A percentile compares a stretch with the other conserved stretches of the same genome.
These are phyloP conservation scores for Didymodactylos carnosus DNA, from an alignment of 2,888 invertebrate genomes.

Conservation along the genomic window DNA sequence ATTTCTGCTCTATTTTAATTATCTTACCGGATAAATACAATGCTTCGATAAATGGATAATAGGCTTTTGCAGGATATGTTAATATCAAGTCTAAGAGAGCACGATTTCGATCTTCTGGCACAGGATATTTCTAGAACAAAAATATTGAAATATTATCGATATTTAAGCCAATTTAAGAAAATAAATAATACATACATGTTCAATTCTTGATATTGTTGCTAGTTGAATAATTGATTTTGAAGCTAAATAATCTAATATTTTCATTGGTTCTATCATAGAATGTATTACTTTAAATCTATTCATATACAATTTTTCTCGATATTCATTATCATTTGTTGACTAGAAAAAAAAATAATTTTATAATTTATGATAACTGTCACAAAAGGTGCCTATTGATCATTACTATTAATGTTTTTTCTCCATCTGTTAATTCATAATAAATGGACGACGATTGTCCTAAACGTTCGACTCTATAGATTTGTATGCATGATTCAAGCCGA, in stretches of 20 bases:
- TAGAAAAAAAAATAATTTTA: no score
- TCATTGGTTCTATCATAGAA: neutral
- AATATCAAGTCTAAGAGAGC: neutral
- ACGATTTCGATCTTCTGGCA: neutral
- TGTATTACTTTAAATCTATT: neutral
- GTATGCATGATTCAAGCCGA: no score
- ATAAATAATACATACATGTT: neutral
- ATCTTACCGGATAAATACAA: neutral
- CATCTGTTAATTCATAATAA: no score
- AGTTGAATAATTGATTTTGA: neutral
- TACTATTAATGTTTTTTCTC: no score
- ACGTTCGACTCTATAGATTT: no score
- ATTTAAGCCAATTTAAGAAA: neutral
- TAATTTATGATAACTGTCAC: no score
- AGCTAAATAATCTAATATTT: neutral
- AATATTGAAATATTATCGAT: neutral
- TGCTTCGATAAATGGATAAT: neutral
- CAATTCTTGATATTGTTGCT: neutral
- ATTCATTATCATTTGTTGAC: neutral
- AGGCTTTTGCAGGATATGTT: neutral
- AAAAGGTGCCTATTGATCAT: no score
- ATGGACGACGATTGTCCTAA: no score
- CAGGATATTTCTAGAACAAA: neutral
- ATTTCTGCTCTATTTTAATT: no score
- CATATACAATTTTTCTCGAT: neutral